Base-by-base conservation (phyloP, 2,888 invertebrate genomes). In the Torymus tubicola region DNA sequence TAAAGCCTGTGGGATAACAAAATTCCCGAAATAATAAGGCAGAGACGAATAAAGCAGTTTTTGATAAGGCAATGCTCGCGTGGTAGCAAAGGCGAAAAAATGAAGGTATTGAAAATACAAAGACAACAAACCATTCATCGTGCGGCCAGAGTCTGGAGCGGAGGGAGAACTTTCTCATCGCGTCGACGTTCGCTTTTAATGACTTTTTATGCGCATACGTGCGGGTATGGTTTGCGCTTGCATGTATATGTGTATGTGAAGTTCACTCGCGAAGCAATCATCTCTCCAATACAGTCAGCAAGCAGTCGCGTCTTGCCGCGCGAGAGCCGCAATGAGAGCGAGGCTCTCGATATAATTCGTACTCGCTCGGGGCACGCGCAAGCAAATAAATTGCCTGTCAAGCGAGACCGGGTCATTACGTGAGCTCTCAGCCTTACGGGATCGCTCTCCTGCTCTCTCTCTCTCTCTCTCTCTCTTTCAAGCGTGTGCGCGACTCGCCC, bases 301-400 rank as follows among this genome's bases (percentile, higher is more conserved):
- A 57, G n/a, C n/a, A 14, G 61, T 24, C 12, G 18, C 16, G 12
- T 61, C 31, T 13, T 18, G 61, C 61, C 12, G 12, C 12, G 21
- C 13, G 12, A 10, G 16, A 21, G 60, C 60, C 16, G 16, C 68
- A 55, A 55, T 53, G 21, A 68, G 53, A 55, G 14, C 53, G 53
- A 42, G 63, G n/a, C 42, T 42, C 68, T 24, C 68, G 68, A 68
- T 21, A 42, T 42, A 52, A 69, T 69, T 55, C 57, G 57, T 55
- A 69, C 69, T 57, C 69, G 69, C 69, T 58, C 69, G 69, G 58
- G 69, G 69, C 69, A 42, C 42, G 78, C 73, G 82, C 84, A 77
- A 82, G 83, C 83, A 85, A 86, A 87, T 87, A 87, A 87, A 87
- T 87, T 87, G 83, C 86, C 87, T 86, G 87, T 87, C 87, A 85